These are phyloP conservation scores for Chloroceryle amazona DNA, from an alignment of 2,797 vertebrate genomes.

Conservation along the genomic window DNA sequence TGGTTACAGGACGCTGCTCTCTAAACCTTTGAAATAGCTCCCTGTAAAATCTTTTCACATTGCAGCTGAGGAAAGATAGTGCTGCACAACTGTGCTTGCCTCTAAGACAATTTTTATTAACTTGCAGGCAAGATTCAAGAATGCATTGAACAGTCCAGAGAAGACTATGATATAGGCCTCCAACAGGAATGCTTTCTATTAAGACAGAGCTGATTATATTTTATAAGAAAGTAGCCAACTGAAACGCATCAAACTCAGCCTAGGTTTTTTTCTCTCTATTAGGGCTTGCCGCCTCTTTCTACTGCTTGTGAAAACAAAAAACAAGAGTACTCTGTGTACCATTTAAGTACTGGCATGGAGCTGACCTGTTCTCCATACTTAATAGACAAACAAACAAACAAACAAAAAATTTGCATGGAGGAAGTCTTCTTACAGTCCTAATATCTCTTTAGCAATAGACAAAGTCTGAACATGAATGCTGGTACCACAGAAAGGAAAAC, in stretches of 20 bases:
- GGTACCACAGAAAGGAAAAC: background rate
- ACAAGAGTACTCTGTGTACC: background rate
- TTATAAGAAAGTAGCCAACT: background rate
- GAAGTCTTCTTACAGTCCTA: background rate
- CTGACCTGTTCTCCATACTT: background rate
- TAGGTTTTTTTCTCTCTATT: background rate
- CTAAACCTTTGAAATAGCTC: background rate
- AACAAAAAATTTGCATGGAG: fast-evolving
- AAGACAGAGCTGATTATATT: background rate
- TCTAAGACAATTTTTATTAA: background rate
- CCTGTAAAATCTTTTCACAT: background rate
- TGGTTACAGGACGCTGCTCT: background rate
- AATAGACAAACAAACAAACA: background rate
- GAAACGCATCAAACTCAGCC: background rate
- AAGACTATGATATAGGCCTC: background rate
- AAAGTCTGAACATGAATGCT: background rate
- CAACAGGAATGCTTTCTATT: background rate
- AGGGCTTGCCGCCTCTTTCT: background rate
- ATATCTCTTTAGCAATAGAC: background rate
- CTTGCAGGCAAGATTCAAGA: background rate
- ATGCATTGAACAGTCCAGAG: background rate
- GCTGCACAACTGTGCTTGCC: background rate
- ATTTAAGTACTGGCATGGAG: background rate
- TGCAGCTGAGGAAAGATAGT: background rate
- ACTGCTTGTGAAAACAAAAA: background rate